These are phyloP conservation scores for Pristionchus pacificus DNA, from an alignment of 1,140 invertebrate species.

Conservation along the genomic window DNA sequence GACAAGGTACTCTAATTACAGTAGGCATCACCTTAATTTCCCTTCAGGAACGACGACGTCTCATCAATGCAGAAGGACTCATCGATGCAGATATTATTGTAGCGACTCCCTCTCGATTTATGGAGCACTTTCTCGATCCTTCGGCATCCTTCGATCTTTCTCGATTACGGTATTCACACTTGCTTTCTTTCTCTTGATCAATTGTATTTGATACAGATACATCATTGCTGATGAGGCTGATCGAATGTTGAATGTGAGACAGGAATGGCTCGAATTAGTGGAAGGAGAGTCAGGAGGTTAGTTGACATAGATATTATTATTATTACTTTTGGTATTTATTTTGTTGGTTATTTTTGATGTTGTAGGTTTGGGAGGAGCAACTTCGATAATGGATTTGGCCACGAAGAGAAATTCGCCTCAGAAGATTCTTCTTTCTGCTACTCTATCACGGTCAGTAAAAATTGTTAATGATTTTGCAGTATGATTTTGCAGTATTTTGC, in stretches of 20 bases:
- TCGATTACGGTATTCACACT: neutral
- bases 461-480: neutral
- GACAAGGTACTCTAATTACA: slow-evolving; percentile 12
- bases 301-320: neutral
- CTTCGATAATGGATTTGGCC: neutral
- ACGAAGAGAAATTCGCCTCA: slow-evolving; percentile 65
- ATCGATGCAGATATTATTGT: slow-evolving; percentile 75
- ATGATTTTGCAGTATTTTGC: no score
- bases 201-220: slow-evolving; percentile 56
- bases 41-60: slow-evolving; percentile 15
- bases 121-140: slow-evolving; percentile 83
- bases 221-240: slow-evolving; percentile 87
- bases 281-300: slow-evolving; percentile 56
- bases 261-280: slow-evolving; percentile 78
- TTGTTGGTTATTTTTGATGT: no score
- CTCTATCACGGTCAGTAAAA: slow-evolving; percentile 66
- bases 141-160: neutral
- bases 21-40: neutral
- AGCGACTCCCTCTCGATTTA: slow-evolving; percentile 83
- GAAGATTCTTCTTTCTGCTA: slow-evolving; percentile 90
- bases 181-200: neutral
- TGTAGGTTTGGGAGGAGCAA: neutral
- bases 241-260: slow-evolving; percentile 79
- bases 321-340: no score
- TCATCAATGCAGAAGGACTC: neutral